phyloP scores from a whole-genome alignment of 2,113 vertebrate genomes.

The Lota lota region DNA sequence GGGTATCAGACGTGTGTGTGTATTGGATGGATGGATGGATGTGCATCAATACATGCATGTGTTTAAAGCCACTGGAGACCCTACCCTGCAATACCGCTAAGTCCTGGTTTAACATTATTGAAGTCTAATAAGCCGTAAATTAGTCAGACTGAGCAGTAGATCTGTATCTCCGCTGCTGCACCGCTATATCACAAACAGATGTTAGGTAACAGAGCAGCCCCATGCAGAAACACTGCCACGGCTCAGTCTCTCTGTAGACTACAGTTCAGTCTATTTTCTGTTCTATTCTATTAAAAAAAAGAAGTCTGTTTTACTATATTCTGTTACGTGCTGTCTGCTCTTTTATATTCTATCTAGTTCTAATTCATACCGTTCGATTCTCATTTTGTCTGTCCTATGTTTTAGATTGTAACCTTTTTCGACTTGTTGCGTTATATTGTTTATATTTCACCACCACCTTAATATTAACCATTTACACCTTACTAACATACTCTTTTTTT shows the following conservation, averaged over 20 bases:
- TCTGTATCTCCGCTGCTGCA: constrained; percentile 41
- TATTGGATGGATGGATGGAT: too few species aligned
- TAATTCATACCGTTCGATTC: background rate
- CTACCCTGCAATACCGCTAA: constrained; percentile 22
- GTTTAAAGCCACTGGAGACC: constrained; percentile 33
- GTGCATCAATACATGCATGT: constrained; percentile 4
- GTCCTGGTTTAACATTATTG: constrained; percentile 41
- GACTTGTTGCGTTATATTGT: too few species aligned
- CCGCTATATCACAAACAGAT: constrained; percentile 57
- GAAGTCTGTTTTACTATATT: too few species aligned
- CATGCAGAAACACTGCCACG: constrained; percentile 27
- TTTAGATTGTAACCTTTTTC: too few species aligned
- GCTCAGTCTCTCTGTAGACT: constrained; percentile 16
- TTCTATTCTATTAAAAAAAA: background rate
- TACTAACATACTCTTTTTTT: background rate
- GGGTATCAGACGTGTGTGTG: background rate
- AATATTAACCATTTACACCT: background rate
- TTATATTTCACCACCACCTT: too few species aligned
- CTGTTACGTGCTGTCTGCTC: constrained; percentile 6
- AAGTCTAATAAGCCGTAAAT: constrained; percentile 47
- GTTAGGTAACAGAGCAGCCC: constrained; percentile 36
- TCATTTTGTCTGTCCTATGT: background rate
- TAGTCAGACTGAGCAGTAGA: constrained; percentile 41
- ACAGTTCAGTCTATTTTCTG: constrained; percentile 27
- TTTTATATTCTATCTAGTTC: background rate